These are phyloP conservation scores for Lasius platythorax DNA, from an alignment of 2,888 invertebrate species.

Conservation along the genomic window DNA sequence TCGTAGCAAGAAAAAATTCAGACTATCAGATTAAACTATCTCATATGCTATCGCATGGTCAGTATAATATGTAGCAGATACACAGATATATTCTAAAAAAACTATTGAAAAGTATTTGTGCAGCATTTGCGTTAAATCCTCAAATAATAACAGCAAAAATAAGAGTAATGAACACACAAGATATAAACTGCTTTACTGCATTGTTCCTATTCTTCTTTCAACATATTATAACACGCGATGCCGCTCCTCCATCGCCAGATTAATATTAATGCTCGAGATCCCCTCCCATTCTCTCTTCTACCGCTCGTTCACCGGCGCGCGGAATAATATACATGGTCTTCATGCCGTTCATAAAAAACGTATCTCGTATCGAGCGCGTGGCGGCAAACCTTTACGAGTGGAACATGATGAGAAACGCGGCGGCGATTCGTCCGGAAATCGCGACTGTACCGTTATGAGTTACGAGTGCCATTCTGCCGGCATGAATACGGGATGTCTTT, in stretches of 20 bases:
- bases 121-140: not conserved
- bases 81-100: slow-evolving; percentile 18
- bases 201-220: slow-evolving; percentile 29
- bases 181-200: slow-evolving; percentile 43
- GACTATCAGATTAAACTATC: slow-evolving; percentile 17
- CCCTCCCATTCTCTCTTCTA: not conserved
- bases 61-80: not conserved
- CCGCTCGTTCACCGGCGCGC: slow-evolving; percentile 1
- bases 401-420: slow-evolving; percentile 23
- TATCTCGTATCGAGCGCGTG: slow-evolving; percentile 23
- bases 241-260: slow-evolving; percentile 39
- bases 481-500: slow-evolving; percentile 70
- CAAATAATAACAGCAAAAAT: slow-evolving; percentile 40
- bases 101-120: not conserved
- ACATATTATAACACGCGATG: slow-evolving; percentile 40
- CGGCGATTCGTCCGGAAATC: slow-evolving; percentile 57
- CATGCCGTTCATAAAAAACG: slow-evolving; percentile 34
- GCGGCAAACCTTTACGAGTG: slow-evolving; percentile 42
- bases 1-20: not conserved
- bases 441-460: slow-evolving; percentile 66
- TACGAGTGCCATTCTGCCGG: slow-evolving; percentile 65
- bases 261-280: slow-evolving; percentile 51
- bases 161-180: slow-evolving; percentile 24
- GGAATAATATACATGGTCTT: slow-evolving; percentile 29
- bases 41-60: not conserved